Percentiles rank a stretch among this genome's conserved stretches.
These are phyloP conservation scores for Cyprinodon variegatus DNA, from an alignment of 2,113 vertebrate genomes.

Conservation along the genomic window DNA sequence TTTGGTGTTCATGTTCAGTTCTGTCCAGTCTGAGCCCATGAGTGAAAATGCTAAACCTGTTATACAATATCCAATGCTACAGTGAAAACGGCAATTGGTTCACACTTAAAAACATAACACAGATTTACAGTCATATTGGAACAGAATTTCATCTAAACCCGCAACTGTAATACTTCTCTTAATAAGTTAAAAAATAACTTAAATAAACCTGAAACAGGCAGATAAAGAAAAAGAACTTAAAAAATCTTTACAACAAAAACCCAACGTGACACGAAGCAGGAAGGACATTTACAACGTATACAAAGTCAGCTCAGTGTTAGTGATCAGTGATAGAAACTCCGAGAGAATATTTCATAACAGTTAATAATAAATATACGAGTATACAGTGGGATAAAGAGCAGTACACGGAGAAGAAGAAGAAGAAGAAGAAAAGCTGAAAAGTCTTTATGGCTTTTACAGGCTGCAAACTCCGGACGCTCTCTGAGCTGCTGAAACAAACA, in stretches of 20 bases:
- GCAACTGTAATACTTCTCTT: constrained; percentile 66
- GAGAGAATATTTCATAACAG: constrained; percentile 68
- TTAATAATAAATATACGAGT: constrained; percentile 79
- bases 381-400: constrained; percentile 58
- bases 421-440: constrained; percentile 41
- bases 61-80: neutral
- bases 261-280: constrained; percentile 61
- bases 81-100: constrained; percentile 34
- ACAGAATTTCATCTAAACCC: constrained; percentile 40
- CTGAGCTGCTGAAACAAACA: constrained; percentile 15
- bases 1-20: constrained; percentile 20
- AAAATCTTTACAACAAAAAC: constrained; percentile 61
- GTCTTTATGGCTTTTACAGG: constrained; percentile 75
- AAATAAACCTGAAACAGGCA: constrained; percentile 46
- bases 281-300: constrained; percentile 69
- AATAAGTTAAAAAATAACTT: constrained; percentile 82
- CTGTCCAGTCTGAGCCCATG: constrained; percentile 45
- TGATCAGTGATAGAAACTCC: constrained; percentile 79
- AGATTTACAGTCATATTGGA: constrained; percentile 54
- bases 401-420: constrained; percentile 17
- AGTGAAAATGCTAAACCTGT: constrained; percentile 46
- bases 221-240: constrained; percentile 35
- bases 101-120: constrained; percentile 25
- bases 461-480: constrained; percentile 3
- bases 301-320: constrained; percentile 79